Base-by-base conservation (phyloP, 2,113 vertebrate genomes). In the Gallinago paraguaiae region DNA sequence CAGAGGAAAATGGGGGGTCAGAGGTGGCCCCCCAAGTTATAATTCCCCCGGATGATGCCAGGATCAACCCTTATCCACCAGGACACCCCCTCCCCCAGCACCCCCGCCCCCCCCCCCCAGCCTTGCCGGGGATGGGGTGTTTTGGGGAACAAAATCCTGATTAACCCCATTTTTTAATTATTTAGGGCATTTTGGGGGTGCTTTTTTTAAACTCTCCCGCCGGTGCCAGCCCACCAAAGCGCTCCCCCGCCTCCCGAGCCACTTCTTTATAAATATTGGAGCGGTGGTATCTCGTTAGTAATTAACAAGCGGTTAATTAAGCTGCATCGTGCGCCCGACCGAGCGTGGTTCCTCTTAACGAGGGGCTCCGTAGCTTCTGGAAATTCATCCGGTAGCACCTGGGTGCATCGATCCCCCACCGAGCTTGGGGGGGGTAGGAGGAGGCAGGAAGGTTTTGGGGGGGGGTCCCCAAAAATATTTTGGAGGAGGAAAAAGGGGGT, bases 231-330 rank as follows among this genome's bases (percentile, higher is more conserved):
- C 54, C 6, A 9, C 61, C 18, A 4, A 63, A 63, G 25, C 16
- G 4, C 75, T 67, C 56, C 68, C 35, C 22, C 6, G 16, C 41
- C 61, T 18, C 63, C 81, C 11, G 8, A 75, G 75, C 56, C 0
- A 4, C 76, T 71, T 24, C 50, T 41, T 72, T 60, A 56, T 15
- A 59, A 69, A 72, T 64, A 81, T 22, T 4, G 28, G 70, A 69
- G 78, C 1, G 0, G 59, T 1, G 7, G 81, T 63, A 82, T 50
- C 80, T 63, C 19, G 28, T 72, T 63, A n/a, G 81, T 67, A 94
- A 94, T 95, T 96, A 96, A 81, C 88, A 71, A 46, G 30, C 6
- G 2, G 65, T 65, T 94, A 92, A 96, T 85, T 84, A 92, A 89
- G 69, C 90, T 75, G 93, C 74, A 87, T 75, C 54, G 63, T 7